These are phyloP conservation scores for Pseudomyrmex dendroicus DNA, from an alignment of 1,140 invertebrate species.

Conservation along the genomic window DNA sequence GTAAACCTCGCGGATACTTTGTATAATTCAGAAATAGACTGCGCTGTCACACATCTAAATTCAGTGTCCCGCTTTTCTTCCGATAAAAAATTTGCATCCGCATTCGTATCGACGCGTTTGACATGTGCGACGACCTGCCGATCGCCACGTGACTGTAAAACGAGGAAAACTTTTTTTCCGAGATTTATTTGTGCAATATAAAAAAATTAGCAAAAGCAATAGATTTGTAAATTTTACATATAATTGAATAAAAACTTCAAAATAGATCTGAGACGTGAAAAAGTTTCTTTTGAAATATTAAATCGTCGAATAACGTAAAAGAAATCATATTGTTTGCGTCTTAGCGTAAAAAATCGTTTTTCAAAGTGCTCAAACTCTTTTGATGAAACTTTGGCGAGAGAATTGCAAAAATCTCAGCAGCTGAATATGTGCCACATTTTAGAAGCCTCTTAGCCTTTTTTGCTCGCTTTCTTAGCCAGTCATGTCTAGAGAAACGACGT, in stretches of 20 bases:
- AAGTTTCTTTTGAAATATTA: too few relatives aligned
- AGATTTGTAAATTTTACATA: too few relatives aligned
- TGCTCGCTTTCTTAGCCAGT: slow-evolving; percentile 22
- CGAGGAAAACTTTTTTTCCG: slow-evolving; percentile 32
- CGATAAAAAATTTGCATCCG: slow-evolving; percentile 38
- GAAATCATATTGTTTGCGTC: slow-evolving; percentile 52
- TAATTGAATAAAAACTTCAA: too few relatives aligned
- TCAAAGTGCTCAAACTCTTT: slow-evolving; percentile 30
- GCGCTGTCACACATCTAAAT: slow-evolving; percentile 36
- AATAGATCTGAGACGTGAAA: too few relatives aligned
- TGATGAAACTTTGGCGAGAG: neutral
- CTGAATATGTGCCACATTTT: slow-evolving; percentile 25
- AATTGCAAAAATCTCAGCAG: slow-evolving; percentile 40
- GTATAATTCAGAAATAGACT: slow-evolving; percentile 53
- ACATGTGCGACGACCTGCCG: neutral
- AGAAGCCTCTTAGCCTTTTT: slow-evolving; percentile 3
- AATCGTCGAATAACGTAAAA: too few relatives aligned
- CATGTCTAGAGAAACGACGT: slow-evolving; percentile 41
- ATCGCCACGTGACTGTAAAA: slow-evolving; percentile 23
- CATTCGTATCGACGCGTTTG: slow-evolving; percentile 19
- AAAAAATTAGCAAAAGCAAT: slow-evolving; percentile 17
- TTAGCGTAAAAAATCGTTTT: slow-evolving; percentile 45
- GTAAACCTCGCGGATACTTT: slow-evolving; percentile 23
- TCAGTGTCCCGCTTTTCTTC: slow-evolving; percentile 33
- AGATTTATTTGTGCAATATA: slow-evolving; percentile 39